A percentile compares a stretch with the other conserved stretches of the same genome.
Conservation (phyloP, 2,888 invertebrate species). For the Thereva nobilitata region DNA sequence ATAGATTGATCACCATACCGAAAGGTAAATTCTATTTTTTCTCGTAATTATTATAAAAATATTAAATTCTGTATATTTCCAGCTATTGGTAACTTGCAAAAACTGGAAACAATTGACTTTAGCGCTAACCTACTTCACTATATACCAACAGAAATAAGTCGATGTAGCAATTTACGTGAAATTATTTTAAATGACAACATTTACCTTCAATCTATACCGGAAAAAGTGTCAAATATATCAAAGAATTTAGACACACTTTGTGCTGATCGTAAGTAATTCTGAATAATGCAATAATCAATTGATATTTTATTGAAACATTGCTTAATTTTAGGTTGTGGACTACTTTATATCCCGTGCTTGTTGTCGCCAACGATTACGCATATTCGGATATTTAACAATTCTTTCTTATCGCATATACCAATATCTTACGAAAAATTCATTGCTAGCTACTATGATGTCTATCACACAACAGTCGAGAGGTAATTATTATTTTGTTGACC, state of each 20-base stretch:
- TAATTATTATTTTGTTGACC: no score
- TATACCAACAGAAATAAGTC: constrained; percentile 53
- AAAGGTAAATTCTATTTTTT: constrained; percentile 43
- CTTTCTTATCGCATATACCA: constrained; percentile 55
- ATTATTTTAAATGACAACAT: constrained; percentile 54
- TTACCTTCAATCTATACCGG: constrained; percentile 54
- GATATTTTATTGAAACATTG: neutral
- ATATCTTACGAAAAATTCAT: constrained; percentile 55
- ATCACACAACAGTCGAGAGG: no score
- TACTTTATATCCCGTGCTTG: constrained; percentile 54
- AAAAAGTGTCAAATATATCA: constrained; percentile 52
- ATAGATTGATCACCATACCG: constrained; percentile 63
- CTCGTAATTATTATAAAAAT: constrained; percentile 7
- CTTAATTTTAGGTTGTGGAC: constrained; percentile 49
- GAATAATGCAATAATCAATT: neutral
- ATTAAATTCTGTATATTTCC: neutral
- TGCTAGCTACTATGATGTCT: constrained; percentile 49
- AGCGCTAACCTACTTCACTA: constrained; percentile 52
- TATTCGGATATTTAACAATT: constrained; percentile 56
- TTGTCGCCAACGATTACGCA: constrained; percentile 54
- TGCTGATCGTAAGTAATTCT: constrained; percentile 53
- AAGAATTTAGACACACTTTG: constrained; percentile 51
- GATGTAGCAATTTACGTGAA: constrained; percentile 53
- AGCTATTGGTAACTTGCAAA: constrained; percentile 53
- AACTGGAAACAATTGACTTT: constrained; percentile 53